Evolutionary conservation across 2,888 invertebrate genomes (phyloP), one percentile per base, ranked within the genome.

Genomic region (Magallana nippona): DNA sequence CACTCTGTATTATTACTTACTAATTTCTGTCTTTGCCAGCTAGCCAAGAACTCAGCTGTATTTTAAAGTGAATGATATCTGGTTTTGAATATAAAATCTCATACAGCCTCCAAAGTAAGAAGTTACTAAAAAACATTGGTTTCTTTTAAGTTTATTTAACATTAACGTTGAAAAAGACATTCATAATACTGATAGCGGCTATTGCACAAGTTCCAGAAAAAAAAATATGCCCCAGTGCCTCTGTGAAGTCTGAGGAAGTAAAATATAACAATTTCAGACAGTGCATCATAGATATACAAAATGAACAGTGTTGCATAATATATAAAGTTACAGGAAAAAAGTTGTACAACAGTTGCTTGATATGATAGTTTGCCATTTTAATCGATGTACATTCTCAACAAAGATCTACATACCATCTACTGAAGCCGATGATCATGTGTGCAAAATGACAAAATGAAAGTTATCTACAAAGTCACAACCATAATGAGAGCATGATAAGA

Each of bases 111-210:
- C 44, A 8, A 8, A 44, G 5, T 44, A 44, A 44, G 44, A 44
- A 44, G 44, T 44, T 3, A 44, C 44, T 44, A 44, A 44, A 44
- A 5, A 8, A 5, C 3, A 22, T 71, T 71, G 19, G 15, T 60
- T 60, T n/a, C 13, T 71, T 71, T 27, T 13, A 71, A 3, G 27
- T 71, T 71, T 71, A 71, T 71, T 71, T 22, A 71, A 71, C 71
- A 71, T 22, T 27, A 71, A 71, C 71, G 27, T 71, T 71, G 15
- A 27, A 71, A 44, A 71, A 71, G 71, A 71, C 71, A 71, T 27
- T 27, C 27, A 22, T 71, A 71, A 71, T 71, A 71, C 71, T 71
- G 71, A 27, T 71, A 71, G 71, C 71, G 71, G 71, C 71, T 71
- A 71, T 71, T 71, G 71, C 71, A 71, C 71, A 71, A 27, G 13